Evolutionary conservation across 2,888 invertebrate species (phyloP), one percentile per base, ranked within the genome.

Genomic region (Silvanus unidentatus): DNA sequence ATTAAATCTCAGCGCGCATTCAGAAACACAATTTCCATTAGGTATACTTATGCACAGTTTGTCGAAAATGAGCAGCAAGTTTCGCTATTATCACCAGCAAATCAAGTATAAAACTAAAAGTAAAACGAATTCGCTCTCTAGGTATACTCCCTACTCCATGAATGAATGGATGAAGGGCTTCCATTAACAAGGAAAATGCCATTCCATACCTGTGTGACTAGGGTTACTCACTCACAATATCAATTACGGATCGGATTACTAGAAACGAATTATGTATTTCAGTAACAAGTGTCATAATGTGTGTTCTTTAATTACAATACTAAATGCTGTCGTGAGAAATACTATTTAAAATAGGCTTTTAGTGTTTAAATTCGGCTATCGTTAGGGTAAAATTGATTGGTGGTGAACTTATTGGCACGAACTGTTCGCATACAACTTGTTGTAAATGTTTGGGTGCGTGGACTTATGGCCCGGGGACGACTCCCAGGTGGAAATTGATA

Each of bases 121-220:
- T 40, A 41, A 50, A 22, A 8, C 8, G 22, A 22, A 22, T 5
- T 22, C 22, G 8, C 8, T 47, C 15, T n/a, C n/a, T n/a, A n/a
- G 37, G 16, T 37, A 11, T 15, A 37, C 37, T 53, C 50, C 53
- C 58, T 52, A 57, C 54, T 42, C 57, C 57, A 52, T 54, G 57
- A 32, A 22, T 22, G 22, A 12, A 60, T 57, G 55, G 57, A 61
- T 58, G 61, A 60, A 63, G 63, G 63, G 63, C 58, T 63, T 63
- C 63, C 47, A 37, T 8, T 5, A 13, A 22, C 6, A 22, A 12
- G 4, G 16, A 12, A 39, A 39, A 16, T 39, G 39, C 10, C 9
- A 39, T 12, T 39, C 14, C 39, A 39, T 39, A 39, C 14, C 16
- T 14, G 22, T 22, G 15, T 12, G 37, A 37, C 10, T 32, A 4